Conservation (phyloP, 1,140 invertebrate species). For the Daktulosphaira vitifoliae region DNA sequence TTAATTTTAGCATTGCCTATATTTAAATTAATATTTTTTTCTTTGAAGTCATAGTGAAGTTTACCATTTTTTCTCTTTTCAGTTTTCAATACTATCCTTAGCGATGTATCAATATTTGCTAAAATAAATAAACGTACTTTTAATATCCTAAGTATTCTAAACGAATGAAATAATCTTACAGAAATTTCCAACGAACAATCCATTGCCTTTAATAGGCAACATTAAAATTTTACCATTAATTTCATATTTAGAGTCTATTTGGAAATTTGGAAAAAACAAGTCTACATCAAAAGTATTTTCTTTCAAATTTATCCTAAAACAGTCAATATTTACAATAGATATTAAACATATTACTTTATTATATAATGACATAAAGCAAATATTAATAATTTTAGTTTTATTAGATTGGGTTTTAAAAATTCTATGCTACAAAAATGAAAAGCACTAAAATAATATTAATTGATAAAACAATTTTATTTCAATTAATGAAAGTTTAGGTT, state of each 20-base stretch:
- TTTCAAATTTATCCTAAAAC: constrained; percentile 30
- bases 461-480: too few relatives aligned
- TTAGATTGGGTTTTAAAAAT: too few relatives aligned
- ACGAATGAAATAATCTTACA: too few relatives aligned
- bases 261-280: constrained; percentile 25
- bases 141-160: too few relatives aligned
- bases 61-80: constrained; percentile 33
- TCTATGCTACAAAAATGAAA: too few relatives aligned
- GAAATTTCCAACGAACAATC: constrained; percentile 35
- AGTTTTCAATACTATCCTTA: constrained; percentile 13
- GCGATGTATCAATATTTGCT: constrained; percentile 34
- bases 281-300: neutral
- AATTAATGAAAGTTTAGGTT: too few relatives aligned
- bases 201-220: constrained; percentile 36
- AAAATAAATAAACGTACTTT: too few relatives aligned
- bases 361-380: too few relatives aligned
- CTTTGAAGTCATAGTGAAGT: constrained; percentile 33
- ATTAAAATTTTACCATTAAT: constrained; percentile 35
- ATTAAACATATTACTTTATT: too few relatives aligned
- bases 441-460: too few relatives aligned
- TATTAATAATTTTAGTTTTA: too few relatives aligned
- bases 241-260: constrained; percentile 32
- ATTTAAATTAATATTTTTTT: constrained; percentile 35
- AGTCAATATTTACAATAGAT: too few relatives aligned
- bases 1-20: constrained; percentile 33